Evolutionary conservation across 2,113 vertebrate genomes (phyloP), one percentile per base, ranked within the genome.

Genomic region (Corapipo altera): DNA sequence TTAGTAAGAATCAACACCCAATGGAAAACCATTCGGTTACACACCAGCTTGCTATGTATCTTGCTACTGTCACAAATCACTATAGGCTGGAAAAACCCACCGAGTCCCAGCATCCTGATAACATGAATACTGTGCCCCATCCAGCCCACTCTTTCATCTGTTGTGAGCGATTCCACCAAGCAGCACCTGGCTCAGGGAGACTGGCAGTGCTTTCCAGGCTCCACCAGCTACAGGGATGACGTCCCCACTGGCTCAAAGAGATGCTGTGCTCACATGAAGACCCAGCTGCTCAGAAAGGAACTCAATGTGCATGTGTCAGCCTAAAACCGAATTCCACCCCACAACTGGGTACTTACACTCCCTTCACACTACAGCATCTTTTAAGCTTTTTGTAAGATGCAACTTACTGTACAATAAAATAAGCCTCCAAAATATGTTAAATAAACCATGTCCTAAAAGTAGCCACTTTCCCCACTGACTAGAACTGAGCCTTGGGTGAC

Each of bases 71-170:
- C 43, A 66, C 22, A 28, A 61, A 46, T 7, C 48, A 35, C 39
- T 20, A 9, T 0, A 33, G 15, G 15, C 0, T 46, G 43, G 41
- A 85, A 48, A 20, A 57, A 13, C 15, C 51, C 49, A 2, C 5
- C 3, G 22, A 70, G 7, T 12, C 43, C n/a, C 67, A 75, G 58
- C 18, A 61, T 19, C 21, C 16, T 4, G 44, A 0, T 35, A 61
- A 43, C 20, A 52, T 1, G 1, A 48, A 26, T 8, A 17, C 16
- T 13, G 37, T 14, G 6, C 6, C 71, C 33, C 1, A 0, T 33
- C 18, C 64, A 59, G 77, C 44, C 77, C 6, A 4, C 11, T 9
- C 1, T 0, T 11, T 48, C 2, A 0, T 5, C 23, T 1, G 0
- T 2, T 43, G 35, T 1, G 2, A 79, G 16, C 0, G 3, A 65